Evolutionary conservation across 2,113 vertebrate species (phyloP), one percentile per base, ranked within the genome.

Genomic region (Bubalus kerabau): DNA sequence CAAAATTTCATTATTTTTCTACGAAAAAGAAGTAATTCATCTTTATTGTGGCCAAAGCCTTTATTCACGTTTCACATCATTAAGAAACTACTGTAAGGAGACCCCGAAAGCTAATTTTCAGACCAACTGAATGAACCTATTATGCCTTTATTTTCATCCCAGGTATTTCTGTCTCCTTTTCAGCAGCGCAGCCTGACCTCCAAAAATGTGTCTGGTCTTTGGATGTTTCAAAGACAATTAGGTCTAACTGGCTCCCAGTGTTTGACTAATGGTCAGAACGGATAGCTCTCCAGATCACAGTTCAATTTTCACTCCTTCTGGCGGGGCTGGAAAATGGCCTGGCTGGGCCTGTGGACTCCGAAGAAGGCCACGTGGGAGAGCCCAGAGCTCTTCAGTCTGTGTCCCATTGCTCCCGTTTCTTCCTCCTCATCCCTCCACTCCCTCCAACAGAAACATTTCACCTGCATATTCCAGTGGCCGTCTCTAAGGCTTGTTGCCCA

Each of bases 41-140:
- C 99, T 99, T 99, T 99, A 99, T 99, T 99, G 99, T 98, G 98
- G 98, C 97, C 92, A 91, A 98, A 98, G 98, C 98, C 64, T 98
- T 98, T 97, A 67, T 97, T 97, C 97, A 43, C 4, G 94, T 97
- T 98, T 98, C 98, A 97, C 96, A 95, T 97, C 98, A 98, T 98
- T 99, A 99, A 97, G 97, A 94, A 97, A 98, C 94, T 97, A 87
- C 96, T 0, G 17, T 48, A 21, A 97, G 89, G 96, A 98, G 98
- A 97, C 98, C 97, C 95, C 95, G 83, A 32, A 56, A 99, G 97
- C 95, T 97, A 40, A 97, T 98, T 98, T 98, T 91, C 97, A 96
- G 0, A 40, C 23, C 86, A 96, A 36, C 92, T 84, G 32, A 98
- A 84, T 94, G 97, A 97, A 64, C 90, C 36, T 90, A 48, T 97